Percentiles rank a stretch among this genome's conserved stretches.
phyloP scores from a whole-genome alignment of 2,797 vertebrate genomes.

The Moxostoma hubbsi region DNA sequence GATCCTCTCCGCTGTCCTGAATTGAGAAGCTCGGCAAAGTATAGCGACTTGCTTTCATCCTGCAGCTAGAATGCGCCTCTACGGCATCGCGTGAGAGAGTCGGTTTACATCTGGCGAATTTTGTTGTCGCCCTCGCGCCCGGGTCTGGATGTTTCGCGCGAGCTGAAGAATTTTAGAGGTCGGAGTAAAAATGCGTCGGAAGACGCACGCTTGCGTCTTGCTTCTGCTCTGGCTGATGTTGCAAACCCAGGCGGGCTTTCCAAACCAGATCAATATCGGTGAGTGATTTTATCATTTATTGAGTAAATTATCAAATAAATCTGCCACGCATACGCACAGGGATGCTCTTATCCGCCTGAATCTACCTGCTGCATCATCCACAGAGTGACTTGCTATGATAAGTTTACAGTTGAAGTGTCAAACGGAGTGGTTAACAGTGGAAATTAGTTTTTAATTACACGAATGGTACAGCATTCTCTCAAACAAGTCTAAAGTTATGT shows the following conservation, averaged over 20 bases:
- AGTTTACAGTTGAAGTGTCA: conserved; percentile 2
- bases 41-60: conserved; percentile 12
- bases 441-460: background rate
- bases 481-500: conserved; percentile 12
- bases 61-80: conserved; percentile 61
- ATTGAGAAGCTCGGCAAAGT: conserved; percentile 13
- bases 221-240: conserved; percentile 81
- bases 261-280: conserved; percentile 98
- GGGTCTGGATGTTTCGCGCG: conserved; percentile 80
- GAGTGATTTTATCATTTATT: conserved; percentile 69
- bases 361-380: conserved; percentile 43
- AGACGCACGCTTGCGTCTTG: conserved; percentile 74
- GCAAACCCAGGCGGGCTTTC: conserved; percentile 87
- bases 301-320: background rate
- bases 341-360: background rate
- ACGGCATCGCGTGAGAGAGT: conserved; percentile 74
- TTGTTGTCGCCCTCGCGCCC: conserved; percentile 72
- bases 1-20: conserved; percentile 65
- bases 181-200: conserved; percentile 87
- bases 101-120: conserved; percentile 75
- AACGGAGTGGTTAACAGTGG: background rate
- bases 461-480: background rate
- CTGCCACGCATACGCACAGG: background rate
- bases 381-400: background rate
- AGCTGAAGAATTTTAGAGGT: conserved; percentile 82